These are phyloP conservation scores for Sesamia inferens DNA, from an alignment of 2,888 invertebrate species.

Conservation along the genomic window DNA sequence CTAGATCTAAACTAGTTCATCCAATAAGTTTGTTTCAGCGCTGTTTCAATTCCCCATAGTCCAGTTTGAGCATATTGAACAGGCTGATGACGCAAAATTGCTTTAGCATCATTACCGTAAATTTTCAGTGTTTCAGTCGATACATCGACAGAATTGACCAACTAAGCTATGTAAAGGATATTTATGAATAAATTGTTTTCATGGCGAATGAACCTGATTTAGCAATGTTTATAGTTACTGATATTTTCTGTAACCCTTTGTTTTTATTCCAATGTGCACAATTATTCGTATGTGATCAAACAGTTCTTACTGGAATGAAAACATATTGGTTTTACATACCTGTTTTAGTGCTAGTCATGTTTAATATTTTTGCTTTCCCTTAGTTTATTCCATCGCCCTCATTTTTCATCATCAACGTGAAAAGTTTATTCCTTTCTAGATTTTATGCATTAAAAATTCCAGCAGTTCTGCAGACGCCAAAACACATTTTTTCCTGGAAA, in stretches of 20 bases:
- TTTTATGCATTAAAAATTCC: slow-evolving; percentile 29
- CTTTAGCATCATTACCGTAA: slow-evolving; percentile 64
- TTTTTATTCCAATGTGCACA: slow-evolving; percentile 59
- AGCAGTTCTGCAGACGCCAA: slow-evolving; percentile 7
- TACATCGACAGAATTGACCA: slow-evolving; percentile 59
- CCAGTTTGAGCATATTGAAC: slow-evolving; percentile 61
- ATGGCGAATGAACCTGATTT: slow-evolving; percentile 60
- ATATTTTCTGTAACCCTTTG: slow-evolving; percentile 55
- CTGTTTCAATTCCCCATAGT: slow-evolving; percentile 54
- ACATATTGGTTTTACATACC: slow-evolving; percentile 39
- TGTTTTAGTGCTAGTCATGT: slow-evolving; percentile 8
- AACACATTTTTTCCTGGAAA: slow-evolving; percentile 17
- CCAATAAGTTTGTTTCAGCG: slow-evolving; percentile 15
- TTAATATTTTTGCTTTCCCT: neutral
- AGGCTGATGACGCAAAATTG: slow-evolving; percentile 61
- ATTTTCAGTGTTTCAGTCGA: slow-evolving; percentile 60
- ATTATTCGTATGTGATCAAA: slow-evolving; percentile 56
- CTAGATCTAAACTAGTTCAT: slow-evolving; percentile 22
- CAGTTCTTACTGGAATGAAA: slow-evolving; percentile 32
- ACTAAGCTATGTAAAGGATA: slow-evolving; percentile 66
- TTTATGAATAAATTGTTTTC: slow-evolving; percentile 67
- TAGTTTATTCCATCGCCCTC: neutral
- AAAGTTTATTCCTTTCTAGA: slow-evolving; percentile 16
- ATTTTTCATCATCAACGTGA: neutral
- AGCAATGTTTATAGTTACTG: slow-evolving; percentile 59